Conservation (phyloP, 2,113 vertebrate genomes). For the Stegostoma tigrinum region DNA sequence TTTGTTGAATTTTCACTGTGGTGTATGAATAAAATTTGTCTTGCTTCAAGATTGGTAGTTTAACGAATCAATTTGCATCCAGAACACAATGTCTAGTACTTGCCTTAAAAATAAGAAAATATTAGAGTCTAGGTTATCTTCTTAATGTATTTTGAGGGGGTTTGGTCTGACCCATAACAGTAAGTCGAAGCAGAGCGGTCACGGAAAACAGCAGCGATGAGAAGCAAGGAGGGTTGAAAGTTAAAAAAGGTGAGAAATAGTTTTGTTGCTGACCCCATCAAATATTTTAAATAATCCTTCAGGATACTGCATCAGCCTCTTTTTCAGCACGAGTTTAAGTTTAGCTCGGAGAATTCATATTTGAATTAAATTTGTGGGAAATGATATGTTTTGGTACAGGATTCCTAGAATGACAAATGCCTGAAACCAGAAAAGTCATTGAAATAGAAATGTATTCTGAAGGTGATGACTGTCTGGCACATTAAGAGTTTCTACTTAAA, state of each 20-base stretch:
- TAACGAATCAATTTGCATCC: too few relatives aligned
- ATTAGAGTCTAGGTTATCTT: too few relatives aligned
- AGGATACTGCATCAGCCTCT: neutral
- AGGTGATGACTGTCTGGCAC: too few relatives aligned
- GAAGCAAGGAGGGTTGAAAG: neutral
- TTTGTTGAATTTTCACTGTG: too few relatives aligned
- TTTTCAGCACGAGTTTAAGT: neutral
- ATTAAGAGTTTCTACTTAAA: neutral
- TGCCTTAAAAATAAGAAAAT: too few relatives aligned
- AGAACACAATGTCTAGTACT: too few relatives aligned
- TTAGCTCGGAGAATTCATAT: neutral
- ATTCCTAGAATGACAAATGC: neutral
- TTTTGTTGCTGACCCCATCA: neutral
- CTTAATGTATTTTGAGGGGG: too few relatives aligned
- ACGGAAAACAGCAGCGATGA: neutral
- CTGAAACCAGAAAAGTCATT: neutral
- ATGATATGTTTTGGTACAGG: neutral
- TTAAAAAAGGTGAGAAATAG: neutral
- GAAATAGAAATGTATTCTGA: neutral
- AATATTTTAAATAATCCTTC: conserved; percentile 6
- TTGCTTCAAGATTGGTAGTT: too few relatives aligned
- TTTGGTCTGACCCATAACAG: too few relatives aligned
- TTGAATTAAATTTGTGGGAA: neutral
- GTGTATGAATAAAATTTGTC: too few relatives aligned
- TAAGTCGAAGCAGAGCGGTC: neutral